Evolutionary conservation across 2,888 invertebrate species (phyloP), one percentile per base, ranked within the genome.

Genomic region (Malthinus flaveolus): DNA sequence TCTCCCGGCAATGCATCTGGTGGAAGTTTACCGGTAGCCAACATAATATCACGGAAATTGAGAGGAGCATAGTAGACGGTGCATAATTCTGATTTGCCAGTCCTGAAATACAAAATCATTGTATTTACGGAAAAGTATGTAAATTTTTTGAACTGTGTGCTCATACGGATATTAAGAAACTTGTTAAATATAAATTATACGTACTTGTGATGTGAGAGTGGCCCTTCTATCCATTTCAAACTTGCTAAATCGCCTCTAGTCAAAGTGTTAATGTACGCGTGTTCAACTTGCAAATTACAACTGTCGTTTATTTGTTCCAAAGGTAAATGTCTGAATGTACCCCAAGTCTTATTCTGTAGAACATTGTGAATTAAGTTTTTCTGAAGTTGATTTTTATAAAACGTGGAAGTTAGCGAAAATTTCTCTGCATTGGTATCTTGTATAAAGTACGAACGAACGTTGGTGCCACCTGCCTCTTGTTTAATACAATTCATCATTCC

Each of bases 11-110:
- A 85, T 46, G 97, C 96, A 82, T 98, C 98, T 32, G 97, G 95
- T 50, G 97, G 94, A 62, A 98, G 84, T 81, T 97, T 97, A 69
- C 97, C 98, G 15, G 95, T 95, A 31, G 97, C 97, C 73, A 98
- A 81, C 98, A 99, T 99, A 67, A 98, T 88, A 80, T 99, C 98
- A 67, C 97, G 88, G 90, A 98, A 98, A 82, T 98, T 98, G 60
- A 98, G 86, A 36, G 97, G 93, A 1, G 96, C 92, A 80, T 93
- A 97, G 79, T 95, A 92, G 9, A 97, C 95, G 63, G 84, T 85
- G 80, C 95, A 96, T 46, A 94, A 80, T 69, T 90, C 89, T 9
- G 81, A 75, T 61, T 84, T 79, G 55, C 75, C 78, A 37, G 75
- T 81, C 75, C 75, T 75, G 23, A 23, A 23, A 23, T n/a, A 23